Evolutionary conservation across 2,797 vertebrate genomes (phyloP).

Genomic region (Muscicapa striata): DNA sequence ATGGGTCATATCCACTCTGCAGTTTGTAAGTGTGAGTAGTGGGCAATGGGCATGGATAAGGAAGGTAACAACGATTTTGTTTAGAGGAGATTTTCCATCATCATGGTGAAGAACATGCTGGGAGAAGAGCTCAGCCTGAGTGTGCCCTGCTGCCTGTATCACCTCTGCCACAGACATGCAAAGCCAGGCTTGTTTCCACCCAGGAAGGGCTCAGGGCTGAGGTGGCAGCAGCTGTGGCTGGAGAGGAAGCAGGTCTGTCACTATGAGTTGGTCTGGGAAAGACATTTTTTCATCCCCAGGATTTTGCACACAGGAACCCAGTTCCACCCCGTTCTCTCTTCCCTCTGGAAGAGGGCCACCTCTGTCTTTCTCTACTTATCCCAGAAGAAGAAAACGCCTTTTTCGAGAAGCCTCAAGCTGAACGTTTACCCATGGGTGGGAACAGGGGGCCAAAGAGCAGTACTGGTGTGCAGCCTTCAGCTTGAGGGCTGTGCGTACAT

Average conservation of each 20-base stretch:
- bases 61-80: not conserved
- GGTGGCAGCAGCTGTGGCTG: not conserved
- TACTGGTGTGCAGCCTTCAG: not conserved
- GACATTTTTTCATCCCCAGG: not conserved
- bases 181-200: not conserved
- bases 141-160: rapidly evolving
- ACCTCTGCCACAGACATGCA: not conserved
- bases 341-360: not conserved
- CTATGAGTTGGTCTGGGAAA: not conserved
- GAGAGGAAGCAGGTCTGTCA: rapidly evolving
- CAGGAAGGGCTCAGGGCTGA: not conserved
- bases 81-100: not conserved
- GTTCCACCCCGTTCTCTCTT: not conserved
- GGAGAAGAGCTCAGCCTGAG: not conserved
- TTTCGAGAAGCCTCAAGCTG: not conserved
- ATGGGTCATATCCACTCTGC: not conserved
- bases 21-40: not conserved
- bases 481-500: rapidly evolving
- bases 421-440: not conserved
- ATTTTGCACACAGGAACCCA: not conserved
- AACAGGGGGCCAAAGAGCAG: not conserved
- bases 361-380: not conserved
- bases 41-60: rapidly evolving
- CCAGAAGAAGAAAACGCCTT: not conserved
- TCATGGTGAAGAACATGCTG: rapidly evolving